phyloP scores from a whole-genome alignment of 2,797 vertebrate species.

The Gymnopithys bicolor region DNA sequence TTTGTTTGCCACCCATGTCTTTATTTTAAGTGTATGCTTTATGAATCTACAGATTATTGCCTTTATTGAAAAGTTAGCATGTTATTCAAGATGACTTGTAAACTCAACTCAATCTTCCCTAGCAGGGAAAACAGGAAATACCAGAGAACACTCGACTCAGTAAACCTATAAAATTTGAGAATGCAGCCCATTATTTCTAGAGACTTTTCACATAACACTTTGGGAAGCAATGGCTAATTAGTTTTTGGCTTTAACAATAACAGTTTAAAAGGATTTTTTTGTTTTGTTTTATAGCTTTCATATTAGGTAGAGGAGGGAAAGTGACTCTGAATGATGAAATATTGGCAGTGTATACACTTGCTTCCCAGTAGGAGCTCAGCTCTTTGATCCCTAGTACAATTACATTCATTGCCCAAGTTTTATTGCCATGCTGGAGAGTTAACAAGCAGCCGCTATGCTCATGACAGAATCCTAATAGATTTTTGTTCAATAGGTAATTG shows the following conservation, averaged over 20 bases:
- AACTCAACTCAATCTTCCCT: constrained; percentile 89
- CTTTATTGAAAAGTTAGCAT: constrained; percentile 85
- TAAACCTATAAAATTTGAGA: constrained; percentile 95
- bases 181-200: constrained; percentile 91
- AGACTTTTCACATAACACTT: constrained; percentile 92
- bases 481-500: constrained; percentile 69
- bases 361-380: constrained; percentile 80
- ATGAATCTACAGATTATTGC: constrained; percentile 83
- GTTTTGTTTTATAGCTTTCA: constrained; percentile 80
- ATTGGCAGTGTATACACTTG: constrained; percentile 77
- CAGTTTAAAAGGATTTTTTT: constrained; percentile 82
- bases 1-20: constrained; percentile 70
- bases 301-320: constrained; percentile 80
- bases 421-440: constrained; percentile 68
- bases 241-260: constrained; percentile 93
- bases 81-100: constrained; percentile 93
- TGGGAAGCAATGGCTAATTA: constrained; percentile 95
- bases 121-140: constrained; percentile 95
- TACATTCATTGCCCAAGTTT: constrained; percentile 74
- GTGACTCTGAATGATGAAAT: constrained; percentile 82
- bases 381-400: constrained; percentile 82
- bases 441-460: constrained; percentile 72
- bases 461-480: constrained; percentile 59
- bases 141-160: constrained; percentile 90
- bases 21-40: constrained; percentile 78